phyloP scores from a whole-genome alignment of 2,797 vertebrate species.

The Lemur catta region DNA sequence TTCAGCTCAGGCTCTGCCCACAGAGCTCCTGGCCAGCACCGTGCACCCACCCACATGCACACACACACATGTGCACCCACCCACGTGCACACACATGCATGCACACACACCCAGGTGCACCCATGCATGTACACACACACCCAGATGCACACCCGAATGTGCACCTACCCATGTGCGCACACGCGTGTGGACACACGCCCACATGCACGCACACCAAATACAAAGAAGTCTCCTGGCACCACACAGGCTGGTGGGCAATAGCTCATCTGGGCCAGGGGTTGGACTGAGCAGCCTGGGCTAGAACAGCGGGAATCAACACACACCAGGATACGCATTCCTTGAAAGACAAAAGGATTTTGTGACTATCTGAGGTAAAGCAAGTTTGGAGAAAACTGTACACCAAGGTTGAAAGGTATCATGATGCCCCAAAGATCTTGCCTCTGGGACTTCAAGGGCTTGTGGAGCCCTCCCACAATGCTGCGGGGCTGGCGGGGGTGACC shows the following conservation, averaged over 20 bases:
- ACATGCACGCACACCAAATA: not conserved
- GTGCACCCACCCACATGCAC: too few species aligned
- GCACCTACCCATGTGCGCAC: not conserved
- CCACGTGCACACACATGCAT: too few species aligned
- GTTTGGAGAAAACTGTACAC: not conserved
- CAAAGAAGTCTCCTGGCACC: not conserved
- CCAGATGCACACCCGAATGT: too few species aligned
- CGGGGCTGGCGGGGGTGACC: not conserved
- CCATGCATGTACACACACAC: accelerated
- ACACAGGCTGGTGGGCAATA: not conserved
- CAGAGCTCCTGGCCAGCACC: not conserved
- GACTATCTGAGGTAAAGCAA: not conserved
- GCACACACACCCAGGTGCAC: too few species aligned
- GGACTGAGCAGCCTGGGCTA: not conserved
- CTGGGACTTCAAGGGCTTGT: not conserved
- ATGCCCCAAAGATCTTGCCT: not conserved
- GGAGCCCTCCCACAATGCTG: not conserved
- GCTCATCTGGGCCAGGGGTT: too few species aligned
- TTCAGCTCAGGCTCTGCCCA: not conserved
- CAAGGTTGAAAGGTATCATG: not conserved
- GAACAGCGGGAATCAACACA: not conserved
- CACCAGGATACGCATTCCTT: not conserved
- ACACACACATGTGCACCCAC: too few species aligned
- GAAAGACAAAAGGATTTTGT: not conserved
- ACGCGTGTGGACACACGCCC: accelerated